Conservation (phyloP, 2,113 vertebrate genomes). For the Pangasianodon gigas region DNA sequence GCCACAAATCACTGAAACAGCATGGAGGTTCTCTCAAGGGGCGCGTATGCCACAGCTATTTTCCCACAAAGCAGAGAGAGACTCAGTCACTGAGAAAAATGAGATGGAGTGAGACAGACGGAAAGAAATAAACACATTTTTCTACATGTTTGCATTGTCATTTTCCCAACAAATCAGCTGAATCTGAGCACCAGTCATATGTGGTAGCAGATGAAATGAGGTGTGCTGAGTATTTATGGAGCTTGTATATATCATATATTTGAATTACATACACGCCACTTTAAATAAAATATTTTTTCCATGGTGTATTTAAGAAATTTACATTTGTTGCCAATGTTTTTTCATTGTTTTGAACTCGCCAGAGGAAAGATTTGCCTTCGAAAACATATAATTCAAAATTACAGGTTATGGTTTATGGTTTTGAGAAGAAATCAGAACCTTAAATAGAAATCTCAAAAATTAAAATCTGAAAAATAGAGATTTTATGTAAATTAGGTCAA, state of each 20-base stretch:
- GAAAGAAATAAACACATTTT: background rate
- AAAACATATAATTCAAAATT: background rate
- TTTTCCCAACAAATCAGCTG: background rate
- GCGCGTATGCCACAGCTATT: constrained; percentile 48
- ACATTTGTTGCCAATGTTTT: background rate
- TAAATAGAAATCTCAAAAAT: background rate
- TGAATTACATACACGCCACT: background rate
- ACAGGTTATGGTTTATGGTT: background rate
- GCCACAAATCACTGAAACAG: constrained; percentile 66
- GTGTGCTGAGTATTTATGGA: background rate
- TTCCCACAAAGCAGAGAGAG: constrained; percentile 69
- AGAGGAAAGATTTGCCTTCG: background rate
- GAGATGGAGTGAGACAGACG: background rate
- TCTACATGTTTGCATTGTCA: background rate
- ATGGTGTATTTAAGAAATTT: too few relatives aligned
- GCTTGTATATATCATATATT: background rate
- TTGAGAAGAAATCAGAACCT: background rate
- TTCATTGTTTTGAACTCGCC: background rate
- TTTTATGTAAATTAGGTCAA: background rate
- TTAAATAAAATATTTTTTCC: background rate
- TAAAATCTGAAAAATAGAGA: background rate
- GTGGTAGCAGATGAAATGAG: background rate
- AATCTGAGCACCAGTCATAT: background rate
- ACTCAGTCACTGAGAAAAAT: background rate
- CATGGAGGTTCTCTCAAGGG: constrained; percentile 68